Evolutionary conservation across 2,113 vertebrate species (phyloP).

Genomic region (Marmota monax): DNA sequence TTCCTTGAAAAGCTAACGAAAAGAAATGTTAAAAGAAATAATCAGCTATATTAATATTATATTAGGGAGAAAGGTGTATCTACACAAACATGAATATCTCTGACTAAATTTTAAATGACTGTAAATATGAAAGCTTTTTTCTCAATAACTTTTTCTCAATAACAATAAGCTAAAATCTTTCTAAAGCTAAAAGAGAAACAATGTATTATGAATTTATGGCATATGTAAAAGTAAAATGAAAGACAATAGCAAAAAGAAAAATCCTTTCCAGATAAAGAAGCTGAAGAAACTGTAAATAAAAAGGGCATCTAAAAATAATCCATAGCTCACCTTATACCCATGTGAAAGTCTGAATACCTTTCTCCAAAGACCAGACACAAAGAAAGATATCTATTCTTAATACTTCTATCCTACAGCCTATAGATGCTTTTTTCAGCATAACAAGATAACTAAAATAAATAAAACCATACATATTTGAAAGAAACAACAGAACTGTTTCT

Average conservation of each 20-base stretch:
- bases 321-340: background rate
- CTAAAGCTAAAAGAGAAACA: background rate
- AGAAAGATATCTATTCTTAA: background rate
- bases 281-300: background rate
- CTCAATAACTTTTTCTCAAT: background rate
- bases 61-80: background rate
- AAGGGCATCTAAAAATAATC: background rate
- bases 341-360: background rate
- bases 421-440: background rate
- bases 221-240: conserved; percentile 26
- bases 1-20: background rate
- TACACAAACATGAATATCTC: background rate
- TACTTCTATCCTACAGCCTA: background rate
- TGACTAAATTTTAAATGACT: background rate
- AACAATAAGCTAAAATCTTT: background rate
- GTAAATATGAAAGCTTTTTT: background rate
- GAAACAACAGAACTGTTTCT: background rate
- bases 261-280: background rate
- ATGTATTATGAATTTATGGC: background rate
- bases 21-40: background rate
- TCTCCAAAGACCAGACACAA: background rate
- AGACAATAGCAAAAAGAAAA: background rate
- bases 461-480: background rate
- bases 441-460: background rate
- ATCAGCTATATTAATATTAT: background rate